Conservation (phyloP, 2,113 vertebrate genomes). For the Oreochromis tanganicae region DNA sequence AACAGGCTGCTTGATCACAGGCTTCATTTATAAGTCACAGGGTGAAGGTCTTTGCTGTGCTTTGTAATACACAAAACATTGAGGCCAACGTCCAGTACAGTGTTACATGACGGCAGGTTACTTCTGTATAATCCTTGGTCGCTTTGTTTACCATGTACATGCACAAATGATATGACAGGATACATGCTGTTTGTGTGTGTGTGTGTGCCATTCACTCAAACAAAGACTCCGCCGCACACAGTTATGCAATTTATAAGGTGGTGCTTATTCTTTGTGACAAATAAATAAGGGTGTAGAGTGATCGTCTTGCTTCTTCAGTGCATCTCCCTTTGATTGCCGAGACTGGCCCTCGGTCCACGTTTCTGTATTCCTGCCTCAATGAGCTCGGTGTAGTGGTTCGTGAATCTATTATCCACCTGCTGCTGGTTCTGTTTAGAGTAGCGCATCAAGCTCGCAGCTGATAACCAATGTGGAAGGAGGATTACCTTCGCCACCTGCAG, state of each 20-base stretch:
- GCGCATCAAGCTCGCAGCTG: neutral
- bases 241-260: neutral
- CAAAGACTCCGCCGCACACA: neutral
- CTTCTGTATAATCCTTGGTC: neutral
- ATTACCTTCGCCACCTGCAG: neutral
- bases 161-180: neutral
- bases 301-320: neutral
- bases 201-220: neutral
- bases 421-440: neutral
- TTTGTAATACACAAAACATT: constrained; percentile 33
- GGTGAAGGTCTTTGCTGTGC: neutral
- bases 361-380: neutral
- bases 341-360: neutral
- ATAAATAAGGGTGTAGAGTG: neutral
- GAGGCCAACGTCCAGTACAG: constrained; percentile 44
- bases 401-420: neutral
- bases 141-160: constrained; percentile 8
- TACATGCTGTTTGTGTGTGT: neutral
- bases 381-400: neutral
- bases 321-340: neutral
- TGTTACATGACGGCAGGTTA: constrained; percentile 27
- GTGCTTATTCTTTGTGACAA: neutral
- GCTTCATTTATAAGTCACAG: neutral
- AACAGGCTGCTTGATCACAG: neutral
- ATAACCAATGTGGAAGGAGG: neutral